Percentiles rank a stretch among this genome's conserved stretches.
phyloP scores from a whole-genome alignment of 2,888 invertebrate genomes.

The Drosophila emarginata region DNA sequence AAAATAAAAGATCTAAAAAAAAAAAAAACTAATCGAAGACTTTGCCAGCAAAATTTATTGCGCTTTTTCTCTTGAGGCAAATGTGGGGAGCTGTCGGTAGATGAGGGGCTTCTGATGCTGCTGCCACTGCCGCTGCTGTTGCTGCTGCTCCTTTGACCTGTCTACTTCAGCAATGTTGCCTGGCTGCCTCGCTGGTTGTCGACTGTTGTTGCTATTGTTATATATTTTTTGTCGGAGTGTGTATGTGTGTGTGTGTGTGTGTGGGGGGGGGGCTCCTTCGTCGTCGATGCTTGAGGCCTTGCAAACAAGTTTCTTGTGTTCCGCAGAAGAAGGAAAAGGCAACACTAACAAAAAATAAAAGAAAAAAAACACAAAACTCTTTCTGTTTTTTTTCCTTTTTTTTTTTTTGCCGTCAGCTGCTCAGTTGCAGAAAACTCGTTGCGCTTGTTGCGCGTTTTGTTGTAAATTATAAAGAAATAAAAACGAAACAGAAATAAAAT shows the following conservation, averaged over 20 bases:
- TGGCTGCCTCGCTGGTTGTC: neutral
- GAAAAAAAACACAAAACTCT: conserved; percentile 28
- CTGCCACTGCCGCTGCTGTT: neutral
- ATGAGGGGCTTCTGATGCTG: neutral
- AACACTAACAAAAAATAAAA: conserved; percentile 23
- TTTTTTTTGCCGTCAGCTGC: conserved; percentile 62
- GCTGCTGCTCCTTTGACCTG: conserved; percentile 71
- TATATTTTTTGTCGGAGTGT: conserved; percentile 24
- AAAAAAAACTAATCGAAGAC: conserved; percentile 43
- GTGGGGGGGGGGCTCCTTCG: conserved; percentile 34
- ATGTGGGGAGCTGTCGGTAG: conserved; percentile 10
- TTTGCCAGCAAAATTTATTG: conserved; percentile 68
- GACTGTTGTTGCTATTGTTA: conserved; percentile 43
- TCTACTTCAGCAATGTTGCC: conserved; percentile 44
- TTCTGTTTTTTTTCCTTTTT: conserved; percentile 15
- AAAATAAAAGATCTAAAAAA: neutral
- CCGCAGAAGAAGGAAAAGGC: conserved; percentile 34
- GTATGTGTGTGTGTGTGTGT: neutral
- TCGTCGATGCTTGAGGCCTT: conserved; percentile 51
- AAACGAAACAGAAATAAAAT: conserved; percentile 36
- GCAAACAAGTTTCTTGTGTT: conserved; percentile 74
- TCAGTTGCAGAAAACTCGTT: conserved; percentile 60
- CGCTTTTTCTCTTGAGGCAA: conserved; percentile 19
- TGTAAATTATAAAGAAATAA: conserved; percentile 43
- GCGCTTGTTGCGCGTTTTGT: conserved; percentile 61